These are phyloP conservation scores for Mus pahari DNA, from an alignment of 2,113 vertebrate species.

Conservation along the genomic window DNA sequence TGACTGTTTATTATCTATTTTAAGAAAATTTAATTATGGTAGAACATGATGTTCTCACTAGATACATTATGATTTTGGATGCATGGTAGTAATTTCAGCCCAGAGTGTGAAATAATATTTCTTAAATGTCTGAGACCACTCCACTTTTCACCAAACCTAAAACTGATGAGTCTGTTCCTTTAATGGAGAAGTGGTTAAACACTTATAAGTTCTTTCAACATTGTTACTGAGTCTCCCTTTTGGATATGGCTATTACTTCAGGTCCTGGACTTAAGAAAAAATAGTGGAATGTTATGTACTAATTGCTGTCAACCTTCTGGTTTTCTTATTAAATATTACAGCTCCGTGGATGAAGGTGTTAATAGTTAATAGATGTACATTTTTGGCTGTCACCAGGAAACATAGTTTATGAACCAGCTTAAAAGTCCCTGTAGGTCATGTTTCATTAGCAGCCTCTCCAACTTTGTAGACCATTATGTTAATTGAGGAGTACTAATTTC, in stretches of 20 bases:
- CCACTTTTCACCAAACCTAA: background rate
- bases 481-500: background rate
- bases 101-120: background rate
- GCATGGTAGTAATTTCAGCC: background rate
- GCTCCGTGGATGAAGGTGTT: background rate
- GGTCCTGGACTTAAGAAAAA: background rate
- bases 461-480: background rate
- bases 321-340: background rate
- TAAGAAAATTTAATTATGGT: background rate
- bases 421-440: background rate
- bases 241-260: background rate
- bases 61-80: background rate
- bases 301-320: background rate
- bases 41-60: background rate
- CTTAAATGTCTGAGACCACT: background rate
- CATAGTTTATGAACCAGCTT: constrained; percentile 31
- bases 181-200: background rate
- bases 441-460: background rate
- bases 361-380: background rate
- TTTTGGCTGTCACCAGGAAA: background rate
- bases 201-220: background rate
- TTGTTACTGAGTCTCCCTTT: background rate
- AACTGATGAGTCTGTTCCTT: background rate
- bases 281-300: background rate
- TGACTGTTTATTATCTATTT: background rate